Evolutionary conservation across 1,140 invertebrate genomes (phyloP).

Genomic region (Papilio polyxenes): DNA sequence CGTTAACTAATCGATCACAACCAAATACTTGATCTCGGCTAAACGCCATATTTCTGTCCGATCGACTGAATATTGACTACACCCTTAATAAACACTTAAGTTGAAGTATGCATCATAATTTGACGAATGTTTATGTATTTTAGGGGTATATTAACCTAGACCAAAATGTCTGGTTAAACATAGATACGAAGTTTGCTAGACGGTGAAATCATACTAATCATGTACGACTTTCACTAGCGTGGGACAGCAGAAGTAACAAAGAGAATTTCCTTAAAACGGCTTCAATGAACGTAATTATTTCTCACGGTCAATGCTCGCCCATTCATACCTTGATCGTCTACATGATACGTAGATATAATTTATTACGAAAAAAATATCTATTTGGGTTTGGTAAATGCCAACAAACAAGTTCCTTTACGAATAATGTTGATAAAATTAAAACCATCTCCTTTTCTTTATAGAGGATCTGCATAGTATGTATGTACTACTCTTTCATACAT

Average conservation of each 20-base stretch:
- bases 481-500: no score
- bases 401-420: not conserved
- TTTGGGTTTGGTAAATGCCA: not conserved
- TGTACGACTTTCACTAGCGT: conserved; percentile 36
- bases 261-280: conserved; percentile 33
- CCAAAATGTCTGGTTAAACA: not conserved
- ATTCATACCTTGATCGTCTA: not conserved
- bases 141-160: not conserved
- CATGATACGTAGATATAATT: conserved; percentile 1
- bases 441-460: no score
- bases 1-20: not conserved
- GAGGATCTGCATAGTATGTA: no score
- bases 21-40: not conserved
- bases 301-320: conserved; percentile 34
- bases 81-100: no score
- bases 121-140: no score
- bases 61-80: no score
- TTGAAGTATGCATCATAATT: no score
- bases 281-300: conserved; percentile 25
- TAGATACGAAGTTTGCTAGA: not conserved
- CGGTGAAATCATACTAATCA: conserved; percentile 29
- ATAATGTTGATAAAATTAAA: no score
- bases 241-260: conserved; percentile 24
- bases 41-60: not conserved
- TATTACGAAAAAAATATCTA: not conserved